phyloP scores from a whole-genome alignment of 92 coral and sea anemone genomes.

The Montipora capitata region DNA sequence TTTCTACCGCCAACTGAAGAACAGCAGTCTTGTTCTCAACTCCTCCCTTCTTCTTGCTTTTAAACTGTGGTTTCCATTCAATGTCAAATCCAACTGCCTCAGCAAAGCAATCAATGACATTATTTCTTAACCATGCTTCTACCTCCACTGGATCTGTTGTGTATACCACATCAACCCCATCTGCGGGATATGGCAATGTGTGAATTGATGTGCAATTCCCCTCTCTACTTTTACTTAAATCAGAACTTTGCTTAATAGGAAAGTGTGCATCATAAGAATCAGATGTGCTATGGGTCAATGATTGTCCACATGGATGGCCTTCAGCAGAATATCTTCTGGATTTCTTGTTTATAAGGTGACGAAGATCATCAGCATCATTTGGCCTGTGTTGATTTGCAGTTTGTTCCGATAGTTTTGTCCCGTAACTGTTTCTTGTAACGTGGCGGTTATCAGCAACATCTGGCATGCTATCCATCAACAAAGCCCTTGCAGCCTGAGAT shows the following conservation, averaged over 20 bases:
- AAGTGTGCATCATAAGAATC: not conserved
- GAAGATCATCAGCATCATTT: not conserved
- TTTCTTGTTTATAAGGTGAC: too few relatives aligned
- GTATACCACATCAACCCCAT: slow-evolving; percentile 86
- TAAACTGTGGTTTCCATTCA: slow-evolving; percentile 96
- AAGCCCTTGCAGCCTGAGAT: not conserved
- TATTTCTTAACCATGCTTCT: slow-evolving; percentile 92
- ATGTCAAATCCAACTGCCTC: slow-evolving; percentile 90
- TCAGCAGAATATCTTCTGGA: not conserved
- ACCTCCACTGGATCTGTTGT: slow-evolving; percentile 84
- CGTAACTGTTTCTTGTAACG: not conserved
- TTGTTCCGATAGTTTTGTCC: not conserved
- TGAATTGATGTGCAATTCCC: slow-evolving; percentile 8
- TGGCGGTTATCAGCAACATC: not conserved
- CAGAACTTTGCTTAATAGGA: not conserved
- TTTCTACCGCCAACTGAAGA: slow-evolving; percentile 84
- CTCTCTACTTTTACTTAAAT: not conserved
- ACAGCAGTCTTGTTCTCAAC: slow-evolving; percentile 90
- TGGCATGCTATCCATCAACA: too few relatives aligned
- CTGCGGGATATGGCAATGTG: slow-evolving; percentile 81
- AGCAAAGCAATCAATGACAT: slow-evolving; percentile 70
- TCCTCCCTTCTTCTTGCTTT: slow-evolving; percentile 90
- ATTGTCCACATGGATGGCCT: not conserved
- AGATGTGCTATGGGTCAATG: not conserved
- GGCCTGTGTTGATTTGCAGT: not conserved